These are phyloP conservation scores for Meloe dianella DNA, from an alignment of 2,888 invertebrate species.

Conservation along the genomic window DNA sequence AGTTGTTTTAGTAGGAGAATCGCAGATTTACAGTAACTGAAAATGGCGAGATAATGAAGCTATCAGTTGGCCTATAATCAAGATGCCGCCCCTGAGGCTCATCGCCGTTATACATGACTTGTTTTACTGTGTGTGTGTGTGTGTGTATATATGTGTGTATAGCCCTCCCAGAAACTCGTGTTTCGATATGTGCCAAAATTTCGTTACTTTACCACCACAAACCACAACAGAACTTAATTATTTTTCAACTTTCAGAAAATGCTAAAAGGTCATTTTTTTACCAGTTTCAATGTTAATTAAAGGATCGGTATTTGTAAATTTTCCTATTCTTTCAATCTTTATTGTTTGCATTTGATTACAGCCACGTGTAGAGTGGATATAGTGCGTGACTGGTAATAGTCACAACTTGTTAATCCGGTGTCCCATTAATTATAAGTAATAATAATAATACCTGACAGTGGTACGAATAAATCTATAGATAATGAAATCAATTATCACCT, in stretches of 20 bases:
- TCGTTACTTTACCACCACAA: neutral
- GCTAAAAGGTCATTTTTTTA: constrained; percentile 38
- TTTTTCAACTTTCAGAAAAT: constrained; percentile 39
- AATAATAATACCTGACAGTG: neutral
- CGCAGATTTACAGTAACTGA: constrained; percentile 26
- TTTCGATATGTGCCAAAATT: constrained; percentile 3
- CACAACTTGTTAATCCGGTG: constrained; percentile 34
- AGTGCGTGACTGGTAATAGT: constrained; percentile 38
- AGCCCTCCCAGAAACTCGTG: neutral
- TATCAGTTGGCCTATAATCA: constrained; percentile 55
- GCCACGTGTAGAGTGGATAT: neutral
- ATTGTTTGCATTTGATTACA: neutral
- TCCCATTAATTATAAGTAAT: constrained; percentile 28
- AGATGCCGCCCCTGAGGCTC: constrained; percentile 47
- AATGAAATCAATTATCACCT: neutral
- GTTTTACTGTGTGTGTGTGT: neutral
- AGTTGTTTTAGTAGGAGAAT: neutral
- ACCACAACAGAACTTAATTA: constrained; percentile 12
- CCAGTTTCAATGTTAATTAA: neutral
- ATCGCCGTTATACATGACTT: constrained; percentile 11
- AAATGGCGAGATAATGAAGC: constrained; percentile 50
- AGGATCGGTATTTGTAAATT: neutral
- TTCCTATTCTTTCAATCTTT: neutral
- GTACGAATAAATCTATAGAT: constrained; percentile 1
- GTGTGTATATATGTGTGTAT: neutral